A percentile compares a stretch with the other conserved stretches of the same genome.
phyloP scores from a whole-genome alignment of 2,888 invertebrate species.

The Glyphotaelius pellucidus region DNA sequence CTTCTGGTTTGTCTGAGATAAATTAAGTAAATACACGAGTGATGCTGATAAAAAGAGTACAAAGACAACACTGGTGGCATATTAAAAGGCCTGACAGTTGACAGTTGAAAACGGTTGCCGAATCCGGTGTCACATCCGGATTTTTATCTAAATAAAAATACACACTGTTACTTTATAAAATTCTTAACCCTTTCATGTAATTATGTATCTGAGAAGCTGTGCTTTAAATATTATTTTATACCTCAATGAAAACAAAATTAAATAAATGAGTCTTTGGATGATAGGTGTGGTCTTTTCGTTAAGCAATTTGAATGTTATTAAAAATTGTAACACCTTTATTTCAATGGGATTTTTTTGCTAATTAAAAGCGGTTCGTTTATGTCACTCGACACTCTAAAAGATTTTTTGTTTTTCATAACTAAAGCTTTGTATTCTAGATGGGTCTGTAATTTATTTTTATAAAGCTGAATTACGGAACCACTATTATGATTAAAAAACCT shows the following conservation, averaged over 20 bases:
- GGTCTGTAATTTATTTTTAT: not conserved
- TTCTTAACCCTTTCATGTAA: not conserved
- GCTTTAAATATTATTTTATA: conserved; percentile 16
- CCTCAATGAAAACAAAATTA: conserved; percentile 4
- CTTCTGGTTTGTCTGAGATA: conserved; percentile 28
- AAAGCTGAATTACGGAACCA: no score
- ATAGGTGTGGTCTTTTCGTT: conserved; percentile 1
- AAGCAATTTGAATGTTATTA: conserved; percentile 40
- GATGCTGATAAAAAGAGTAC: not conserved
- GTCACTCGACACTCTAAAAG: not conserved
- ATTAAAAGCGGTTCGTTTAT: not conserved
- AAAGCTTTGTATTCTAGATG: not conserved
- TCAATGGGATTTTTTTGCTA: not conserved
- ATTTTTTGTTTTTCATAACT: not conserved
- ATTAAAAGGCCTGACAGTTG: conserved; percentile 47
- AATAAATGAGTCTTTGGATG: not conserved
- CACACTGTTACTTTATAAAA: conserved; percentile 16
- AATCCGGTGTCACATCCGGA: conserved; percentile 58
- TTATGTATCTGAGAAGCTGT: not conserved
- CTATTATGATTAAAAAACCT: no score
- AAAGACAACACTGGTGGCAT: not conserved
- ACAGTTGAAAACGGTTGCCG: conserved; percentile 55
- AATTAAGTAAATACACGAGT: conserved; percentile 15
- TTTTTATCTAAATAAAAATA: conserved; percentile 33
- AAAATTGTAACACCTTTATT: not conserved